A percentile compares a stretch with the other conserved stretches of the same genome.
Conservation (phyloP, 1,140 invertebrate species). For the Venturia canescens region DNA sequence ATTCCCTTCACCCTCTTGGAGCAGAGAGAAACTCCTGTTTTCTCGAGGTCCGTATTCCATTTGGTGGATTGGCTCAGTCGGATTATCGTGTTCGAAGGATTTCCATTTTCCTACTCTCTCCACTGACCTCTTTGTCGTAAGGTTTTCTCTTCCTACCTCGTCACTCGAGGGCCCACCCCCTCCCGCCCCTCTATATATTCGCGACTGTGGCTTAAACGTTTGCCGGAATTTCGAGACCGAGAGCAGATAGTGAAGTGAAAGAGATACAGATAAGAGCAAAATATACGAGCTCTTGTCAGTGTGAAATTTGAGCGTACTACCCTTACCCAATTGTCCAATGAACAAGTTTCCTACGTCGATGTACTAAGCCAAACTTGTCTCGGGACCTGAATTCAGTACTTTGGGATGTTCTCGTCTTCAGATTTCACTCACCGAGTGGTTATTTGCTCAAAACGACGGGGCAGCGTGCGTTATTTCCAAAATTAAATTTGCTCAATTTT, state of each 20-base stretch:
- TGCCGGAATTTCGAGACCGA: background rate
- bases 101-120: slow-evolving; percentile 21
- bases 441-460: no score
- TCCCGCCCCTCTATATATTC: no score
- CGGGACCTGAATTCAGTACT: no score
- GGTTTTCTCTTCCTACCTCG: background rate
- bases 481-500: no score
- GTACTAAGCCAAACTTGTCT: no score
- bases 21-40: slow-evolving; percentile 20
- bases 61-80: slow-evolving; percentile 42
- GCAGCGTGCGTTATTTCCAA: no score
- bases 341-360: background rate
- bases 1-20: slow-evolving; percentile 2
- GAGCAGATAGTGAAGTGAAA: background rate
- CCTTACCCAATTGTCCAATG: background rate
- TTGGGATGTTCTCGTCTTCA: no score
- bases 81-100: slow-evolving; percentile 41
- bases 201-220: background rate
- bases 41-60: slow-evolving; percentile 39
- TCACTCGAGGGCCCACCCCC: background rate
- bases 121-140: background rate
- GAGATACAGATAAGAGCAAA: background rate
- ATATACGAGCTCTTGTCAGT: background rate
- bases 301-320: slow-evolving; percentile 27
- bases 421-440: no score